Evolutionary conservation across 2,888 invertebrate genomes (phyloP), one percentile per base, ranked within the genome.

Genomic region (Dryocosmus kuriphilus): DNA sequence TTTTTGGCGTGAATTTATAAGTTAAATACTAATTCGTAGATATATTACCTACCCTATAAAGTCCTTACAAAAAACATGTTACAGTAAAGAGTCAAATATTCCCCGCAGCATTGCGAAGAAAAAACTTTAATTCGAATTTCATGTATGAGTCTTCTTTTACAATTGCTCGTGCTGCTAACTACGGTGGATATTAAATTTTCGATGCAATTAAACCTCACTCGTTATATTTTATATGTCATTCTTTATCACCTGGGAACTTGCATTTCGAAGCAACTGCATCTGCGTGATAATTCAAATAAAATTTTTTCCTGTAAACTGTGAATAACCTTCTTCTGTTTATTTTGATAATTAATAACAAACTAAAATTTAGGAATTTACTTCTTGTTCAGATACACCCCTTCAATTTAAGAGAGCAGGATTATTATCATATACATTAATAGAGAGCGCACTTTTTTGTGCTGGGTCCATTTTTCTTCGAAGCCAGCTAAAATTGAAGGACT

Each of bases 1-100:
- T n/a, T n/a, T n/a, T n/a, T n/a, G n/a, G n/a, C n/a, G n/a, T n/a
- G n/a, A n/a, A n/a, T n/a, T n/a, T n/a, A n/a, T n/a, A n/a, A n/a
- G n/a, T n/a, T n/a, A n/a, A n/a, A n/a, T n/a, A n/a, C n/a, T n/a
- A n/a, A n/a, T n/a, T n/a, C n/a, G n/a, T n/a, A n/a, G n/a, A n/a
- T n/a, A n/a, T n/a, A n/a, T n/a, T n/a, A n/a, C n/a, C n/a, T n/a
- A n/a, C n/a, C n/a, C n/a, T n/a, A n/a, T n/a, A n/a, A n/a, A n/a
- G n/a, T n/a, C n/a, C n/a, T n/a, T n/a, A n/a, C n/a, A n/a, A n/a
- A n/a, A n/a, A n/a, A n/a, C n/a, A n/a, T n/a, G n/a, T n/a, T n/a
- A n/a, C n/a, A n/a, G 65, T 65, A 38, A 41, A 65, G 41, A 65
- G 65, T 41, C 65, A 65, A 65, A 65, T 65, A 65, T 65, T 38